A percentile compares a stretch with the other conserved stretches of the same genome.
Evolutionary conservation across 2,113 vertebrate species (phyloP).

Genomic region (Phyllostomus discolor): DNA sequence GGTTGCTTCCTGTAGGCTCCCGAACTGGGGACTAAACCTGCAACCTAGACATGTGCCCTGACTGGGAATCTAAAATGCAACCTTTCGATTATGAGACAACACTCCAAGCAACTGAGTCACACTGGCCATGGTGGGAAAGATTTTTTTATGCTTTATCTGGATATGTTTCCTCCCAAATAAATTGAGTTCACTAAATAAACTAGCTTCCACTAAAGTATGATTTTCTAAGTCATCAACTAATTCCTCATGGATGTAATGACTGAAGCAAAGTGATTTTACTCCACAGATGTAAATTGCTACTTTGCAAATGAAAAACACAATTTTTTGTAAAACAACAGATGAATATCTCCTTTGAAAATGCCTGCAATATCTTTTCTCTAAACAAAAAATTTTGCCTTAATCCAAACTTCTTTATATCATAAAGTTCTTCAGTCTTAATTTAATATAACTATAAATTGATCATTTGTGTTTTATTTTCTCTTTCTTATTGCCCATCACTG

Average conservation of each 20-base stretch:
- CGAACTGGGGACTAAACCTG: too few relatives aligned
- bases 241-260: background rate
- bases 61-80: too few relatives aligned
- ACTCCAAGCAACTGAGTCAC: too few relatives aligned
- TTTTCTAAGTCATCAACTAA: constrained; percentile 14
- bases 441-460: background rate
- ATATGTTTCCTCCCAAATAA: background rate
- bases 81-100: too few relatives aligned
- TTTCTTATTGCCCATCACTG: background rate
- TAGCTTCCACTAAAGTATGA: background rate
- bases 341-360: background rate
- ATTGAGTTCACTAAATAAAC: background rate
- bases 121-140: background rate
- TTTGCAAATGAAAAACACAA: background rate
- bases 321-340: background rate
- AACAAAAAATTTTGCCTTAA: background rate
- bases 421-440: background rate
- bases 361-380: background rate
- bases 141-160: background rate
- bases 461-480: background rate
- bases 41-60: too few relatives aligned
- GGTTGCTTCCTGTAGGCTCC: too few relatives aligned
- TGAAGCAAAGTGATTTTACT: background rate
- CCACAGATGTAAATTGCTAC: background rate
- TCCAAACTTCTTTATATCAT: background rate